Percentiles rank a stretch among this genome's conserved stretches.
phyloP scores from a whole-genome alignment of 2,888 invertebrate genomes.

The Hydropsyche betteni region DNA sequence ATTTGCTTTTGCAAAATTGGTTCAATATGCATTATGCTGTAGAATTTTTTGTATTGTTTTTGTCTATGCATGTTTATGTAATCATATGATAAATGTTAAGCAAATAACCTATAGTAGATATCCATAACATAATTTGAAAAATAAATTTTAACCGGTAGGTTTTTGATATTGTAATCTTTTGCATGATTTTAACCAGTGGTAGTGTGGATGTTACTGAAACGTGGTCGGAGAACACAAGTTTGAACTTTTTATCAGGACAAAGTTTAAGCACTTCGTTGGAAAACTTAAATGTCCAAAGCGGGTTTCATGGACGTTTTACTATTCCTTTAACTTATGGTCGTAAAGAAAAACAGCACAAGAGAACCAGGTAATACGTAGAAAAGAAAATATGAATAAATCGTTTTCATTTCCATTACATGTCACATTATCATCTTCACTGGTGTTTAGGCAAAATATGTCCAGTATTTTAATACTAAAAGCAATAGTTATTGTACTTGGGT shows the following conservation, averaged over 20 bases:
- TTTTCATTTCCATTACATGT: slow-evolving; percentile 17
- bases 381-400: slow-evolving; percentile 26
- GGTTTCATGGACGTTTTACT: slow-evolving; percentile 72
- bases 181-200: slow-evolving; percentile 50
- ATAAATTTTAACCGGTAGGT: slow-evolving; percentile 39
- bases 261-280: slow-evolving; percentile 70
- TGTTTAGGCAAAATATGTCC: background rate
- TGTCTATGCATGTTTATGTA: no score
- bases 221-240: slow-evolving; percentile 53
- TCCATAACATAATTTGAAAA: no score
- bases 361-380: slow-evolving; percentile 74
- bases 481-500: no score
- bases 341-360: slow-evolving; percentile 80
- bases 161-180: slow-evolving; percentile 45
- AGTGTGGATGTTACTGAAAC: slow-evolving; percentile 57
- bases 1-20: no score
- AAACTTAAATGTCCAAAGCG: slow-evolving; percentile 68
- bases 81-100: no score
- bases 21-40: no score
- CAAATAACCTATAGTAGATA: no score
- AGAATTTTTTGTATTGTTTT: no score
- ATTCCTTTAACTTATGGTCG: slow-evolving; percentile 81
- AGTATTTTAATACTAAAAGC: no score
- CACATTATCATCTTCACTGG: background rate
- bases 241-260: slow-evolving; percentile 32